These are phyloP conservation scores for Halichoeres trimaculatus DNA, from an alignment of 2,113 vertebrate species.

Conservation along the genomic window DNA sequence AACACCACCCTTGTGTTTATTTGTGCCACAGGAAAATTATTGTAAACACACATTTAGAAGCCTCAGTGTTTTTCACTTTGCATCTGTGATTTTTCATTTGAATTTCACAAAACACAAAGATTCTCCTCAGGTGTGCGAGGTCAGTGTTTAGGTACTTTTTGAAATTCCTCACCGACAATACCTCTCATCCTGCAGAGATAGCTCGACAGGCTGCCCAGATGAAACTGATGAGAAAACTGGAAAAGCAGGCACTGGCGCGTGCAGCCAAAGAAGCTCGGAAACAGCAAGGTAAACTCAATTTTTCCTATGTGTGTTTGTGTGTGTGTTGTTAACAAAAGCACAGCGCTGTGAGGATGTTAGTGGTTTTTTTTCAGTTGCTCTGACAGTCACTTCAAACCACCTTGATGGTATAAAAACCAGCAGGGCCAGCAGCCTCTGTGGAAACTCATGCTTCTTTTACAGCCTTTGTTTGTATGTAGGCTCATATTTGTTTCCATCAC, in stretches of 20 bases:
- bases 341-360: constrained; percentile 11
- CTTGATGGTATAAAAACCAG: constrained; percentile 43
- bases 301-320: neutral
- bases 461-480: constrained; percentile 35
- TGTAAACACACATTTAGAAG: neutral
- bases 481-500: constrained; percentile 50
- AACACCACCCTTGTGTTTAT: neutral
- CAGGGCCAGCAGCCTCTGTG: constrained; percentile 5
- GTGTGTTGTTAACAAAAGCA: constrained; percentile 1
- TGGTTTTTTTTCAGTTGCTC: constrained; percentile 26
- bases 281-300: constrained; percentile 88
- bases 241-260: constrained; percentile 96
- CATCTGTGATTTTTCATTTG: neutral
- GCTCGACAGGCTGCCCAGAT: constrained; percentile 98
- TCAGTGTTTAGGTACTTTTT: constrained; percentile 13
- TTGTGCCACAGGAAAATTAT: neutral
- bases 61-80: neutral
- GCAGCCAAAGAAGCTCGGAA: constrained; percentile 98
- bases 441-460: constrained; percentile 18
- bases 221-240: constrained; percentile 98
- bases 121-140: constrained; percentile 5
- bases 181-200: constrained; percentile 87
- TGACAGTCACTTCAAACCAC: constrained; percentile 30
- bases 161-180: constrained; percentile 18
- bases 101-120: constrained; percentile 6